Evolutionary conservation across 2,888 invertebrate genomes (phyloP).

Genomic region (Amiota mariae): DNA sequence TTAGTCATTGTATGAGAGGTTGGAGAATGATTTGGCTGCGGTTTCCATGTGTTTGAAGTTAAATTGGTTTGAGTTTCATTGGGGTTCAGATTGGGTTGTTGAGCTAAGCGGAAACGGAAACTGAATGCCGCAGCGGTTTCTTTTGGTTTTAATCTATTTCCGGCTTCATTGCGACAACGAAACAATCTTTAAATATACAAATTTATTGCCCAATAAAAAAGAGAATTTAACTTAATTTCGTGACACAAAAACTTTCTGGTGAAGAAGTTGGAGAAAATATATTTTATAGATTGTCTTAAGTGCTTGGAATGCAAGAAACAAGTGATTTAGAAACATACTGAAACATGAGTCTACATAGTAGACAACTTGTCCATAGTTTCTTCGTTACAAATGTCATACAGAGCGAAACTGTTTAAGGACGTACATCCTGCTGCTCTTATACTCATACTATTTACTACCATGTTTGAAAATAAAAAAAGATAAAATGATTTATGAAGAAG

Average conservation of each 20-base stretch:
- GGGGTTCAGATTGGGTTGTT: too few relatives aligned
- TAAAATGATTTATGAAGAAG: too few relatives aligned
- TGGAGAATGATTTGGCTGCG: conserved; percentile 43
- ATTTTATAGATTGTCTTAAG: conserved; percentile 24
- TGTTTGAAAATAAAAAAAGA: too few relatives aligned
- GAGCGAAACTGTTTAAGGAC: conserved; percentile 18
- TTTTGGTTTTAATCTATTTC: conserved; percentile 63
- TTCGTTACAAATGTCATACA: too few relatives aligned
- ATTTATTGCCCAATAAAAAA: conserved; percentile 71
- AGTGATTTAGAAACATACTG: too few relatives aligned
- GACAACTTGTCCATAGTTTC: too few relatives aligned
- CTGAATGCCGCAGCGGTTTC: conserved; percentile 57
- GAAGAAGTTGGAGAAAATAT: conserved; percentile 43
- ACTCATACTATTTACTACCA: too few relatives aligned
- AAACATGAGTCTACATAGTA: too few relatives aligned
- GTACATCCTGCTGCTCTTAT: background rate
- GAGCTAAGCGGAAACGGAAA: conserved; percentile 59
- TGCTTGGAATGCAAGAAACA: too few relatives aligned
- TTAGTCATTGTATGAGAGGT: conserved; percentile 17
- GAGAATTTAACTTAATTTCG: conserved; percentile 61
- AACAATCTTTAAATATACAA: conserved; percentile 66
- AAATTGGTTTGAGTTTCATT: conserved; percentile 36
- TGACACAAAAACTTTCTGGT: conserved; percentile 41
- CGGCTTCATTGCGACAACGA: conserved; percentile 38
- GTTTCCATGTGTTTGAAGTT: conserved; percentile 17